Conservation (phyloP, 2,113 vertebrate genomes). For the Notothenia coriiceps region DNA sequence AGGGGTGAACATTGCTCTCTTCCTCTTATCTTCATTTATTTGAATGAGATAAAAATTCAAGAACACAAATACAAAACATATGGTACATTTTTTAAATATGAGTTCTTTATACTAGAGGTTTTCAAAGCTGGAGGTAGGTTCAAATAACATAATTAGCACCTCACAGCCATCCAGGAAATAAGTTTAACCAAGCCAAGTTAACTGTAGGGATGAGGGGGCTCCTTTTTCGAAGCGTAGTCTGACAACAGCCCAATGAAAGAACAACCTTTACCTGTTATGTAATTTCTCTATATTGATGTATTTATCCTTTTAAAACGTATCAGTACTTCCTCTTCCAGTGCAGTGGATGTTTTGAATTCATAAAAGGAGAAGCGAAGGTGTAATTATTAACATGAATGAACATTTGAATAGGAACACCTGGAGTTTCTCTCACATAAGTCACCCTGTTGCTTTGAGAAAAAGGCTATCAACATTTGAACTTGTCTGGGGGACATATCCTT, state of each 20-base stretch:
- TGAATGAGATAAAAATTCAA: neutral
- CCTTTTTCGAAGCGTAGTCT: too few relatives aligned
- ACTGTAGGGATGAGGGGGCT: too few relatives aligned
- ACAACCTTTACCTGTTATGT: neutral
- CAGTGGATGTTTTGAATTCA: neutral
- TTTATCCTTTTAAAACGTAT: neutral
- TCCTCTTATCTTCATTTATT: neutral
- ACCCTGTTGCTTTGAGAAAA: neutral
- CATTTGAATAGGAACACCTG: neutral
- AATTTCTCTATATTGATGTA: neutral
- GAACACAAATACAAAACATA: neutral
- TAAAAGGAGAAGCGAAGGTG: neutral
- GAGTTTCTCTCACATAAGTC: neutral
- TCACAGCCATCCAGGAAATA: too few relatives aligned
- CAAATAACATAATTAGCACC: too few relatives aligned
- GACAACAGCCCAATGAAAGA: too few relatives aligned
- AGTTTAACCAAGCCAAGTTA: too few relatives aligned
- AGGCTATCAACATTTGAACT: neutral
- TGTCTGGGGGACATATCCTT: neutral
- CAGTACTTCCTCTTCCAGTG: neutral
- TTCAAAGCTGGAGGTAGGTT: too few relatives aligned
- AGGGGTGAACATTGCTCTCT: neutral
- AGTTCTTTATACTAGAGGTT: too few relatives aligned
- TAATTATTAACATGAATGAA: neutral
- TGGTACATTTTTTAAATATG: neutral